A percentile compares a stretch with the other conserved stretches of the same genome.
Evolutionary conservation across 2,888 invertebrate genomes (phyloP).

Genomic region (Baccha elongata): DNA sequence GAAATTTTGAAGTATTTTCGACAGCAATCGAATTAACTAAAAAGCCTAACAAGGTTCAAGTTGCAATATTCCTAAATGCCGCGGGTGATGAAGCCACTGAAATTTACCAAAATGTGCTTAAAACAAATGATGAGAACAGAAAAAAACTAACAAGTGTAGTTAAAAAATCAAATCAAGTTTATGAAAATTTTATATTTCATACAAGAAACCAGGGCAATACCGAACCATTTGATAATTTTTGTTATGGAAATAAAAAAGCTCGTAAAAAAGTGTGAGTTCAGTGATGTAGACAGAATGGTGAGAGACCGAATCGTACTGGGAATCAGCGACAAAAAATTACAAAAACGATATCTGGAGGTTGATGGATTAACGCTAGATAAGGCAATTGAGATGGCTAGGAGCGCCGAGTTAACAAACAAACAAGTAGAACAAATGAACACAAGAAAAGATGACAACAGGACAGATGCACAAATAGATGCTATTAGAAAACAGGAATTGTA

Average conservation of each 20-base stretch:
- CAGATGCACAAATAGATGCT: too few relatives aligned
- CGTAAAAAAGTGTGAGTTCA: background rate
- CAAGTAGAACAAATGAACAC: too few relatives aligned
- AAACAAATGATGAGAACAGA: background rate
- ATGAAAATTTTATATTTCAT: conserved; percentile 13
- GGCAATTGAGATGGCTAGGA: too few relatives aligned
- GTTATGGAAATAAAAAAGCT: conserved; percentile 15
- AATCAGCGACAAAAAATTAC: too few relatives aligned
- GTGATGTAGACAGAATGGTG: background rate
- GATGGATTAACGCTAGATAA: too few relatives aligned
- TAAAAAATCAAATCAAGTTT: conserved; percentile 9
- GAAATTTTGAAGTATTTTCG: conserved; percentile 4
- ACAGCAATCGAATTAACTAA: conserved; percentile 8
- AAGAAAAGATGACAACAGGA: too few relatives aligned
- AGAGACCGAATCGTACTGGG: too few relatives aligned
- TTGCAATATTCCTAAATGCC: too few relatives aligned
- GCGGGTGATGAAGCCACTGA: background rate
- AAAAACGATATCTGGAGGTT: too few relatives aligned
- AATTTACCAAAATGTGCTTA: background rate
- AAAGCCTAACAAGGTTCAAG: too few relatives aligned
- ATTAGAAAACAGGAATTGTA: too few relatives aligned
- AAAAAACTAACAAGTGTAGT: background rate
- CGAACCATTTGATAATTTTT: conserved; percentile 8
- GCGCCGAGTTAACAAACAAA: too few relatives aligned
- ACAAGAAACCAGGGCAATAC: background rate